A percentile compares a stretch with the other conserved stretches of the same genome.
Evolutionary conservation across 1,140 invertebrate genomes (phyloP).

Genomic region (Yoshiicerus persimilis): DNA sequence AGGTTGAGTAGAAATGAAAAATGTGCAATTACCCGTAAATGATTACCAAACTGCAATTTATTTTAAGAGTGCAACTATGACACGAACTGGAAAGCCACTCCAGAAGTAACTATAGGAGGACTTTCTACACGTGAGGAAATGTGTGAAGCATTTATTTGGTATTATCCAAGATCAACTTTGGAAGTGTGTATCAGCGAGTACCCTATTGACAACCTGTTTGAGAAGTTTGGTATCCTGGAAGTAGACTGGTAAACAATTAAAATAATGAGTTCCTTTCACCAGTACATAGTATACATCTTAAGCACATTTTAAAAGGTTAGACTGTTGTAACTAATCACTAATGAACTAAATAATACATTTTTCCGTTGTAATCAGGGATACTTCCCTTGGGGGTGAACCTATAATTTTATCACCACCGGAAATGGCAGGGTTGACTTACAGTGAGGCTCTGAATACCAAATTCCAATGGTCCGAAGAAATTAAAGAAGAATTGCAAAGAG

Average conservation of each 20-base stretch:
- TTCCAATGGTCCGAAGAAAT: not conserved
- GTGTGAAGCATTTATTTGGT: constrained; percentile 62
- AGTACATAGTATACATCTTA: no score
- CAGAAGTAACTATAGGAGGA: constrained; percentile 84
- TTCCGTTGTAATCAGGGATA: not conserved
- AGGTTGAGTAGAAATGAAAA: no score
- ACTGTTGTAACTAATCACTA: no score
- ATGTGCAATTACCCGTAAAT: no score
- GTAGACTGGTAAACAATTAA: not conserved
- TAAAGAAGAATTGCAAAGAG: not conserved
- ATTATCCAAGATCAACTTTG: not conserved
- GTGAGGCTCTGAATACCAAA: not conserved
- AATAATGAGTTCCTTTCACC: not conserved
- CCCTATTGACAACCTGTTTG: not conserved
- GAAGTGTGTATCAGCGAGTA: constrained; percentile 1
- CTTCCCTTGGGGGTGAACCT: not conserved
- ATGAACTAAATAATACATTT: not conserved
- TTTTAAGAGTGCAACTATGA: constrained; percentile 75
- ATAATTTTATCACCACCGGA: not conserved
- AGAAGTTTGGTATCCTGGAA: constrained; percentile 17
- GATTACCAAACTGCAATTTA: no score
- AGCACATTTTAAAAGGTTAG: no score
- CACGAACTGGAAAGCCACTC: constrained; percentile 63
- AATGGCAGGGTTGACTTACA: not conserved
- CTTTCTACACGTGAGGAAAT: constrained; percentile 96